These are phyloP conservation scores for Pelecanoides urinatrix DNA, from an alignment of 2,113 vertebrate genomes.

Conservation along the genomic window DNA sequence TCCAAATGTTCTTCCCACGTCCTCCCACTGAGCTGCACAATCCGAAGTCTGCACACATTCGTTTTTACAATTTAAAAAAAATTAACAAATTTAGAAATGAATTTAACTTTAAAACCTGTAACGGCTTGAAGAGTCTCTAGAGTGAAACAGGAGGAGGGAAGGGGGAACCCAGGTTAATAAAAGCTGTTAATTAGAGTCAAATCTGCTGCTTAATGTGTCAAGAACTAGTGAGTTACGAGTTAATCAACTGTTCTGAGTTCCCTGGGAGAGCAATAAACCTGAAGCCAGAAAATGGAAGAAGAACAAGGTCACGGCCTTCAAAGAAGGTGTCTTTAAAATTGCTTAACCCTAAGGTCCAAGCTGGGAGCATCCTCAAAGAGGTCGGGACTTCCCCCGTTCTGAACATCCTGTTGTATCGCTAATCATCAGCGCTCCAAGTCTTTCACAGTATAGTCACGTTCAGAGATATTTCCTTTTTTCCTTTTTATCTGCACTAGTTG, in stretches of 20 bases:
- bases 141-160: constrained; percentile 42
- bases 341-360: background rate
- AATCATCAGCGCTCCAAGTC: background rate
- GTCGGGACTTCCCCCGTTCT: background rate
- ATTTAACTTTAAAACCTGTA: constrained; percentile 26
- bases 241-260: constrained; percentile 62
- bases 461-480: background rate
- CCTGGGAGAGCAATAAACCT: constrained; percentile 60
- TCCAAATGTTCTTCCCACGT: background rate
- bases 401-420: background rate
- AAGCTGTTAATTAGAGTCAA: constrained; percentile 66
- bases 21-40: background rate
- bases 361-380: background rate
- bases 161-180: constrained; percentile 44
- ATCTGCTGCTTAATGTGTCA: constrained; percentile 63
- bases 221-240: constrained; percentile 64
- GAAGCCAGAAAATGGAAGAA: constrained; percentile 40
- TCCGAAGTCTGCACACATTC: background rate
- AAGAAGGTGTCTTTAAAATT: constrained; percentile 32
- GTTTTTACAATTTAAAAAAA: background rate
- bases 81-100: background rate
- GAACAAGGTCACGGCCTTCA: constrained; percentile 34
- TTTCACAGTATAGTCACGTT: background rate
- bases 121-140: background rate
- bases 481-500: background rate